Percentiles rank a stretch among this genome's conserved stretches.
Evolutionary conservation across 2,888 invertebrate genomes (phyloP).

Genomic region (Parnassius orleans): DNA sequence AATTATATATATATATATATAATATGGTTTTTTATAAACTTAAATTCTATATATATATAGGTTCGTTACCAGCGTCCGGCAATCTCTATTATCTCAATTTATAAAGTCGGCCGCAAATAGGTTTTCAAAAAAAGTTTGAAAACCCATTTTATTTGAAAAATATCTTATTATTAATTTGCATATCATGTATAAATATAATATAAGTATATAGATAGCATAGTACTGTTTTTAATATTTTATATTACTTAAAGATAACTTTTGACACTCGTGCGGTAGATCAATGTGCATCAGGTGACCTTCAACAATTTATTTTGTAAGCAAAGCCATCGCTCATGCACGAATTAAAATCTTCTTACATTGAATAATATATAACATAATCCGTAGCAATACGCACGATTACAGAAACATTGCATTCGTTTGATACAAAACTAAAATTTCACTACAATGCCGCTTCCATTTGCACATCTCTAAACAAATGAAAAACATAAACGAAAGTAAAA

Average conservation of each 20-base stretch:
- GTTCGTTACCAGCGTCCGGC: too few relatives aligned
- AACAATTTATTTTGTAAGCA: slow-evolving; percentile 55
- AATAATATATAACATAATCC: slow-evolving; percentile 45
- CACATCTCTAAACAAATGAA: background rate
- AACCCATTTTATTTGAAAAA: too few relatives aligned
- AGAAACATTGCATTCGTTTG: slow-evolving; percentile 22
- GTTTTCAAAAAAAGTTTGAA: too few relatives aligned
- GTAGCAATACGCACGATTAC: slow-evolving; percentile 36
- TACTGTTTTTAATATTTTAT: too few relatives aligned
- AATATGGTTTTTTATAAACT: too few relatives aligned
- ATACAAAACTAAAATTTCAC: slow-evolving; percentile 46
- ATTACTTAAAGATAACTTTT: slow-evolving; percentile 33
- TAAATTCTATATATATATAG: too few relatives aligned
- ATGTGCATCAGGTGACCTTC: slow-evolving; percentile 66
- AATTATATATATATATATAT: too few relatives aligned
- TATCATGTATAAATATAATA: too few relatives aligned
- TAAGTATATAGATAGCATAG: too few relatives aligned
- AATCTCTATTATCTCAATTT: too few relatives aligned
- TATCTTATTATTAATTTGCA: too few relatives aligned
- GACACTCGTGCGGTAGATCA: slow-evolving; percentile 45
- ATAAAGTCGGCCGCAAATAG: too few relatives aligned
- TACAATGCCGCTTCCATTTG: slow-evolving; percentile 1
- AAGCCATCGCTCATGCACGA: slow-evolving; percentile 66
- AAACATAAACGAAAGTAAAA: background rate
- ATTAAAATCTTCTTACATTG: slow-evolving; percentile 35